Evolutionary conservation across 2,113 vertebrate genomes (phyloP).

Genomic region (Aythya baeri): DNA sequence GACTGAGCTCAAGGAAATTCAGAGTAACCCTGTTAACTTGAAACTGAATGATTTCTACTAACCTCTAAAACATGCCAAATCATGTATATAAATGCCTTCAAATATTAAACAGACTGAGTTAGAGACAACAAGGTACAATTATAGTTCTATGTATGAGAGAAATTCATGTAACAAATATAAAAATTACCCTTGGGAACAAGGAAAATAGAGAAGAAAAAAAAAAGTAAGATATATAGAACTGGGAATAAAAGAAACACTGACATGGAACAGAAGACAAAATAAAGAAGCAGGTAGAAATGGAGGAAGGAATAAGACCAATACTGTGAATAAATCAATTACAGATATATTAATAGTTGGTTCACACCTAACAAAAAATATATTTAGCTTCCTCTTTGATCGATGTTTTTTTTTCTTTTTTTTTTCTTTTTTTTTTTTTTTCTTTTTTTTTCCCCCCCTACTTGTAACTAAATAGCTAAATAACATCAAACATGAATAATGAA

Average conservation of each 20-base stretch:
- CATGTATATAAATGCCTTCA: background rate
- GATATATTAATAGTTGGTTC: background rate
- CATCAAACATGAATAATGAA: background rate
- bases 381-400: background rate
- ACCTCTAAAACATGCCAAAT: background rate
- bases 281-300: background rate
- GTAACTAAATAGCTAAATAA: background rate
- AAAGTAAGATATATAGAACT: background rate
- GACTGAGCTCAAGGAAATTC: background rate
- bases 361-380: background rate
- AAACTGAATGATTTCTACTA: background rate
- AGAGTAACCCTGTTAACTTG: background rate
- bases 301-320: background rate
- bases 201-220: background rate
- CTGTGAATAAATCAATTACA: background rate
- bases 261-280: background rate
- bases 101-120: background rate
- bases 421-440: background rate
- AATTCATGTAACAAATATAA: background rate
- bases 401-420: slow-evolving; percentile 3
- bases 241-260: background rate
- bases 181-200: background rate
- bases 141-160: background rate
- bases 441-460: background rate
- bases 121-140: background rate